These are phyloP conservation scores for Raja brachyura DNA, from an alignment of 2,113 vertebrate species.

Conservation along the genomic window DNA sequence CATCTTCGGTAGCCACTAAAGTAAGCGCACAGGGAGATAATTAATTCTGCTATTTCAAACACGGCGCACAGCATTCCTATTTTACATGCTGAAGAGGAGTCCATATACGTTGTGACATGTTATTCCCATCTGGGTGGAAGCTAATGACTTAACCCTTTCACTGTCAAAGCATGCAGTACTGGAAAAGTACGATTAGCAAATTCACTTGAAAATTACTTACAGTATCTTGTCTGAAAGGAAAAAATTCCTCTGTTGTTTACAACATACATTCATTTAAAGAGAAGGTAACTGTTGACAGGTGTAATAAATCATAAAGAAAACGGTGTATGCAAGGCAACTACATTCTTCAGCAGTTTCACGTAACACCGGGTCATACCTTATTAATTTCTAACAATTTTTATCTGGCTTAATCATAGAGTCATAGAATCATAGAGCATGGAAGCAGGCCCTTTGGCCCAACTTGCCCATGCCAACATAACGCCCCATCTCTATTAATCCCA, in stretches of 20 bases:
- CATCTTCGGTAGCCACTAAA: background rate
- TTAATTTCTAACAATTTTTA: background rate
- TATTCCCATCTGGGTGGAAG: background rate
- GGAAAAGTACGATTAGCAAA: background rate
- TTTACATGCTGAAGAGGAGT: background rate
- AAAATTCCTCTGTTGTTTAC: background rate
- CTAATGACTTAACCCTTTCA: constrained; percentile 25
- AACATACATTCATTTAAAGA: background rate
- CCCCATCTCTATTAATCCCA: too few relatives aligned
- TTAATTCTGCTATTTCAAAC: background rate
- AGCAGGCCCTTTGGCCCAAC: too few relatives aligned
- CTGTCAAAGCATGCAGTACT: background rate
- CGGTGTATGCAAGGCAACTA: too few relatives aligned
- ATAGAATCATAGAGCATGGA: too few relatives aligned
- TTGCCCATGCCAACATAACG: too few relatives aligned
- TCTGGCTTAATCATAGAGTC: background rate
- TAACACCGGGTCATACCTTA: background rate
- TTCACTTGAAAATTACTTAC: background rate
- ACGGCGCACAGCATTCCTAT: background rate
- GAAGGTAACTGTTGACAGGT: background rate
- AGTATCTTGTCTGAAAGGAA: background rate
- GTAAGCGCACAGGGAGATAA: background rate
- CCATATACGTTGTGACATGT: background rate
- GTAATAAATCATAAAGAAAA: background rate
- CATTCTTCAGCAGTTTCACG: background rate